These are phyloP conservation scores for Ambastaia sidthimunki DNA, from an alignment of 2,797 vertebrate genomes.

Conservation along the genomic window DNA sequence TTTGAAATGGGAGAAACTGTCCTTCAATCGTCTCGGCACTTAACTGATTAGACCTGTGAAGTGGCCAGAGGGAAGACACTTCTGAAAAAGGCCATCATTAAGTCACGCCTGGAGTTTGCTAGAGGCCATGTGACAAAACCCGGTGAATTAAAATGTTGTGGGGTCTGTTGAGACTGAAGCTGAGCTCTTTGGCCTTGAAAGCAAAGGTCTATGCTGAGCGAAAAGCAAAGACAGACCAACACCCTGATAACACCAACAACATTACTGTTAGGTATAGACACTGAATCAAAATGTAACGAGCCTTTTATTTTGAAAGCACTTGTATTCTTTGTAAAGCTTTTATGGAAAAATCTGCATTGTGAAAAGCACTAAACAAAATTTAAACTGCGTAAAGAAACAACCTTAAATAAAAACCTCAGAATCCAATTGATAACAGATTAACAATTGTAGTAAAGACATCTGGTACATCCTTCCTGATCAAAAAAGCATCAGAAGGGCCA, in stretches of 20 bases:
- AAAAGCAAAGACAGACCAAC: background rate
- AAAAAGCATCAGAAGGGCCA: background rate
- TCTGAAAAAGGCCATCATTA: conserved; percentile 31
- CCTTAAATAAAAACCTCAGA: background rate
- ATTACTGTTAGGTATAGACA: background rate
- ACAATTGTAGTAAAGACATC: background rate
- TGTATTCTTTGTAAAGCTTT: background rate
- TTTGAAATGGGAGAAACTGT: background rate
- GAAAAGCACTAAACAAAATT: background rate
- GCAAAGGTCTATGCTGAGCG: background rate
- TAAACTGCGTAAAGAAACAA: background rate
- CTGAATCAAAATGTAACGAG: background rate
- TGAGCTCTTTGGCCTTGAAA: conserved; percentile 31
- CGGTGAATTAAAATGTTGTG: conserved; percentile 35
- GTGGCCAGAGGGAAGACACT: conserved; percentile 24
- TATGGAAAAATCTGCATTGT: background rate
- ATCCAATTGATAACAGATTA: background rate
- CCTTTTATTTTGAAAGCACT: background rate
- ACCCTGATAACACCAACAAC: background rate
- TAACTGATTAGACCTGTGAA: conserved; percentile 23
- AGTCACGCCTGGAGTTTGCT: conserved; percentile 44
- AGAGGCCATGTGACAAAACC: conserved; percentile 37
- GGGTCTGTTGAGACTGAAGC: conserved; percentile 38
- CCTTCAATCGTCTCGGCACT: conserved; percentile 12
- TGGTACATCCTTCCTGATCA: background rate